These are phyloP conservation scores for Arothron firmamentum DNA, from an alignment of 2,113 vertebrate genomes.

Conservation along the genomic window DNA sequence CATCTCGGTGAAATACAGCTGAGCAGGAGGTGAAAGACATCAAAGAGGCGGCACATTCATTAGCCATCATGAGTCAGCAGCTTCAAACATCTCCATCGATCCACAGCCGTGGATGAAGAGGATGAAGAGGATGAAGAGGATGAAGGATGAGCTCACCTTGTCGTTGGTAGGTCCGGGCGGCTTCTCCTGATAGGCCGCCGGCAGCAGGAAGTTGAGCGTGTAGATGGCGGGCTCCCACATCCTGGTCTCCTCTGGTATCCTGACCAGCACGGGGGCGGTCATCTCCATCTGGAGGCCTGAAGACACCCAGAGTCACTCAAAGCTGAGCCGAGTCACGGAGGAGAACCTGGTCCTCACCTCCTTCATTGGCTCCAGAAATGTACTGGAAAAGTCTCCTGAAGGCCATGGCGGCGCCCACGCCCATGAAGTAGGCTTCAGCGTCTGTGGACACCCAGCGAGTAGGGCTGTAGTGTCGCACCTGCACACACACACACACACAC, in stretches of 20 bases:
- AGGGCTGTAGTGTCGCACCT: slow-evolving; percentile 76
- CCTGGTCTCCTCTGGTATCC: slow-evolving; percentile 71
- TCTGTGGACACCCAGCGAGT: slow-evolving; percentile 78
- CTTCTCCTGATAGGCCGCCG: slow-evolving; percentile 67
- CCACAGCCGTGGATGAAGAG: no score
- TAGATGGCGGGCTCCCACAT: slow-evolving; percentile 76
- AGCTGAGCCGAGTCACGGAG: no score
- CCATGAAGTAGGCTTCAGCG: slow-evolving; percentile 76
- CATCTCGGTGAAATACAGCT: slow-evolving; percentile 79
- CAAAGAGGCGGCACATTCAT: background rate
- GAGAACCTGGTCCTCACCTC: slow-evolving; percentile 42
- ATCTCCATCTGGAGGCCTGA: slow-evolving; percentile 76
- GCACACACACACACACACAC: slow-evolving; percentile 3
- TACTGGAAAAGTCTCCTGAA: slow-evolving; percentile 79
- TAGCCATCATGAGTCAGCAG: no score
- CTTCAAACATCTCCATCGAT: no score
- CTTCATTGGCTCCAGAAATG: slow-evolving; percentile 73
- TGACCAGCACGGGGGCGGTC: slow-evolving; percentile 76
- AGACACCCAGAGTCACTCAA: no score
- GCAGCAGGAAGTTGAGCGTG: slow-evolving; percentile 75
- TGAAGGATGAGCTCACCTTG: slow-evolving; percentile 61
- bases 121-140: no score
- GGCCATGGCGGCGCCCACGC: slow-evolving; percentile 75
- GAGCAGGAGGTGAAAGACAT: background rate
- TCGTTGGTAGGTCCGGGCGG: slow-evolving; percentile 71